Conservation (phyloP, 2,888 invertebrate species). For the Lithophane semibrunnea region DNA sequence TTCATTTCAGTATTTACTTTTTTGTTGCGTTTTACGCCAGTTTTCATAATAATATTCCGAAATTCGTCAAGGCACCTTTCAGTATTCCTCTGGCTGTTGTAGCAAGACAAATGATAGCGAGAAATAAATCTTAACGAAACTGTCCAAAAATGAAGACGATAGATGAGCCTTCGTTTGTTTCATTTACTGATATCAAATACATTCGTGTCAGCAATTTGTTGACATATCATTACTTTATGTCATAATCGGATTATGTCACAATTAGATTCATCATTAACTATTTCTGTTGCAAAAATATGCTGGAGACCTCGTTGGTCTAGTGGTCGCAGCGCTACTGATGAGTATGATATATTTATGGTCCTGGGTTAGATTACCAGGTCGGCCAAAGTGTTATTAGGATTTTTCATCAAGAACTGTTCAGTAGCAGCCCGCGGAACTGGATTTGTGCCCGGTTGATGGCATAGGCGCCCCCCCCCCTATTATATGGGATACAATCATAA, state of each 20-base stretch:
- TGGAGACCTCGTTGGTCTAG: neutral
- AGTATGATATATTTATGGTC: neutral
- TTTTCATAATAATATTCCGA: constrained; percentile 36
- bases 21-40: constrained; percentile 8
- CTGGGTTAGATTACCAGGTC: neutral
- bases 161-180: constrained; percentile 49
- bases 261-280: neutral
- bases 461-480: neutral
- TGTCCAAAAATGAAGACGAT: constrained; percentile 27
- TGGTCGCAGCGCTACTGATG: neutral
- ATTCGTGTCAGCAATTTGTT: constrained; percentile 9
- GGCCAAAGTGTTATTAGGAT: neutral
- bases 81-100: constrained; percentile 20
- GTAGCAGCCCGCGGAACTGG: neutral
- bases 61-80: constrained; percentile 23
- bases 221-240: constrained; percentile 13
- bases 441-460: neutral
- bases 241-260: constrained; percentile 18
- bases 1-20: constrained; percentile 23
- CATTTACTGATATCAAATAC: constrained; percentile 21
- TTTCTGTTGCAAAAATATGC: neutral
- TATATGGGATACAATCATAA: neutral
- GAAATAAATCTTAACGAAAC: constrained; percentile 30
- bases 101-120: constrained; percentile 29
- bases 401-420: neutral